Conservation (phyloP, 2,113 vertebrate species). For the Speoplatyrhinus poulsoni region DNA sequence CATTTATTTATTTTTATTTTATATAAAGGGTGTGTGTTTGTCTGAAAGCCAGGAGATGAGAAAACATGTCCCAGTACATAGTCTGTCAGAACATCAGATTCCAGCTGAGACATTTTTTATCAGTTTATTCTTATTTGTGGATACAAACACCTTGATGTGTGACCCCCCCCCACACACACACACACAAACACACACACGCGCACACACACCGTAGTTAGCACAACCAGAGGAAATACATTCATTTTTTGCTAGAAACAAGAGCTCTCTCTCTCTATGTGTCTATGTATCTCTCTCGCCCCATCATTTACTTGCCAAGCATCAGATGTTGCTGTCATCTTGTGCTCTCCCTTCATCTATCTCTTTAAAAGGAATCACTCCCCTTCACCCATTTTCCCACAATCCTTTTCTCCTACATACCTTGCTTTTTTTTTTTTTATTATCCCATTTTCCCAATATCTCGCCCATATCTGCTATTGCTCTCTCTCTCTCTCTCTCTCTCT, state of each 20-base stretch:
- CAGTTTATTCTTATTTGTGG: too few species aligned
- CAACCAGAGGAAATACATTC: conserved; percentile 25
- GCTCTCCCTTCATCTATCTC: conserved; percentile 60
- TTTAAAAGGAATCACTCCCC: conserved; percentile 61
- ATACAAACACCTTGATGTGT: too few species aligned
- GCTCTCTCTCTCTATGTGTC: too few species aligned
- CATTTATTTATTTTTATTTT: conserved; percentile 22
- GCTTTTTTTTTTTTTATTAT: neutral
- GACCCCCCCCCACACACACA: neutral
- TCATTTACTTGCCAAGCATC: conserved; percentile 56
- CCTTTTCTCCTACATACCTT: conserved; percentile 35
- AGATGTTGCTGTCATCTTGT: conserved; percentile 59
- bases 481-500: neutral
- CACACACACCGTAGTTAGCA: too few species aligned
- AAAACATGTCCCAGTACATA: too few species aligned
- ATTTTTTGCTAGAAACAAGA: conserved; percentile 21
- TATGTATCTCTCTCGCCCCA: too few species aligned
- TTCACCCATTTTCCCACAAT: conserved; percentile 39
- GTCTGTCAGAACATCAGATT: too few species aligned
- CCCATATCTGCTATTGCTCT: neutral
- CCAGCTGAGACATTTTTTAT: too few species aligned
- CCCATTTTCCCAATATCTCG: too few species aligned
- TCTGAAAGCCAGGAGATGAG: too few species aligned
- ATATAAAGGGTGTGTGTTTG: neutral
- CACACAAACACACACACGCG: too few species aligned